Evolutionary conservation across 2,888 invertebrate genomes (phyloP).

Genomic region (Acleris sparsana): DNA sequence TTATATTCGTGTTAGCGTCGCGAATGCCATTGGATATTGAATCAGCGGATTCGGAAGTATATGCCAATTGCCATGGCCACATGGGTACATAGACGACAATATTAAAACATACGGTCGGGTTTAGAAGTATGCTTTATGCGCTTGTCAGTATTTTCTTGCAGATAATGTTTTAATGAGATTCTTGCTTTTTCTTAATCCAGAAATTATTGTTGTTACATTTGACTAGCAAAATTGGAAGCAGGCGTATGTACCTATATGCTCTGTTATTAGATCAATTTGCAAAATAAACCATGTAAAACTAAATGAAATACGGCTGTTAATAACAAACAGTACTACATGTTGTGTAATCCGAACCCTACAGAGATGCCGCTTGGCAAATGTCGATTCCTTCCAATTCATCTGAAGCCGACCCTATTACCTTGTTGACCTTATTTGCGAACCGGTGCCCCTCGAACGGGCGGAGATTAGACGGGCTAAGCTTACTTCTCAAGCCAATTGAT

Average conservation of each 20-base stretch:
- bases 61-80: no score
- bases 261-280: slow-evolving; percentile 4
- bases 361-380: slow-evolving; percentile 19
- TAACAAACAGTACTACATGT: background rate
- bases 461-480: slow-evolving; percentile 28
- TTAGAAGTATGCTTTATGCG: no score
- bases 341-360: slow-evolving; percentile 10
- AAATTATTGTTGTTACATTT: no score
- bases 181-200: no score
- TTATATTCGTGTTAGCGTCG: no score
- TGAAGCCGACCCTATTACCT: slow-evolving; percentile 43
- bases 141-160: background rate
- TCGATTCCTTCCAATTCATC: slow-evolving; percentile 33
- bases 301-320: slow-evolving; percentile 8
- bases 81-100: no score
- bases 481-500: slow-evolving; percentile 35
- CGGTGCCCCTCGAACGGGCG: slow-evolving; percentile 38
- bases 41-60: no score
- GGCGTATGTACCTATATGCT: background rate
- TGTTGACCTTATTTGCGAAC: slow-evolving; percentile 51
- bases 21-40: no score
- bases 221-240: no score
- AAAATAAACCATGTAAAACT: slow-evolving; percentile 7
- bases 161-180: background rate
- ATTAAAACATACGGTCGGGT: no score